Conservation (phyloP, 2,113 vertebrate genomes). For the Phasianus colchicus region DNA sequence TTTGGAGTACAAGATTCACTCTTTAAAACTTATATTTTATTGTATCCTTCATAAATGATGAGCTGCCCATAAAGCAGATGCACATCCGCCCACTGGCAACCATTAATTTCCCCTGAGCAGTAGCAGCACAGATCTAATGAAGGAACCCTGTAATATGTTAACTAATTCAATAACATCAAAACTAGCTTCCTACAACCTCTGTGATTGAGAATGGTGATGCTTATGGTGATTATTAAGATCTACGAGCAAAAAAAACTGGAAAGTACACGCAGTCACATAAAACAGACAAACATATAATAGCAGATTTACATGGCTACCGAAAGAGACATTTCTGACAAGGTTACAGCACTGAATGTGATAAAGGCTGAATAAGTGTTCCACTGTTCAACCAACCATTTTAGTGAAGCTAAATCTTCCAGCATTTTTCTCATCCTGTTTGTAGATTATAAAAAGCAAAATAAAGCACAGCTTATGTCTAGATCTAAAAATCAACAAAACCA, state of each 20-base stretch:
- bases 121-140: conserved; percentile 22
- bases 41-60: neutral
- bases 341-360: neutral
- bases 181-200: neutral
- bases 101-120: neutral
- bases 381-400: neutral
- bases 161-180: conserved; percentile 33
- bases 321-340: neutral
- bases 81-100: neutral
- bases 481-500: neutral
- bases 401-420: neutral
- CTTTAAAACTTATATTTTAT: neutral
- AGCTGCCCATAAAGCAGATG: neutral
- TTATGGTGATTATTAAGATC: neutral
- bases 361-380: neutral
- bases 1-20: neutral
- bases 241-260: neutral
- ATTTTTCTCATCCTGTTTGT: neutral
- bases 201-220: neutral
- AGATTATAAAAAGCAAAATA: neutral
- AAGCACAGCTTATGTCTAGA: neutral
- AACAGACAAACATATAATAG: neutral
- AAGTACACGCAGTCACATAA: neutral
- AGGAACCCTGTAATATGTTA: conserved; percentile 4
- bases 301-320: neutral